Percentiles rank a stretch among this genome's conserved stretches.
Conservation (phyloP, 2,113 vertebrate genomes). For the Neodon shergylaensis region DNA sequence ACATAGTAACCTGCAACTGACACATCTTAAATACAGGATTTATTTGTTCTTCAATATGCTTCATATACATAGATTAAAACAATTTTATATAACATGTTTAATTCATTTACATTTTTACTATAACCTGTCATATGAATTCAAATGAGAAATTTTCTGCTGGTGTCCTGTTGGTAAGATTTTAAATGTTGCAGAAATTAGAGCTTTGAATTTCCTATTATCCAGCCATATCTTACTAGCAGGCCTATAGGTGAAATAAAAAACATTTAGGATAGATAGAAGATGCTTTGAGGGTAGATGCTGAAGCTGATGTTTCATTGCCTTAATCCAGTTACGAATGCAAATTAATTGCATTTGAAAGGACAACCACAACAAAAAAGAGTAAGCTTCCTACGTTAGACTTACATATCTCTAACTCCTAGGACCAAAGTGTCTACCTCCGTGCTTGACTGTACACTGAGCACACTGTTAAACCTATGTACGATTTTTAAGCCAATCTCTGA, state of each 20-base stretch:
- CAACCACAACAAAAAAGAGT: neutral
- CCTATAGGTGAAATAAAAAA: constrained; percentile 69
- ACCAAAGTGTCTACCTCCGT: neutral
- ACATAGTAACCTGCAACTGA: neutral
- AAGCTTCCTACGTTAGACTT: neutral
- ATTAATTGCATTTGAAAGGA: neutral
- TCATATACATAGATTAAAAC: neutral
- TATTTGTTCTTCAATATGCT: neutral
- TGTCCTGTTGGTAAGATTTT: neutral
- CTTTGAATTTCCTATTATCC: neutral
- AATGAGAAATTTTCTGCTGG: neutral
- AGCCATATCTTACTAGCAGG: constrained; percentile 41
- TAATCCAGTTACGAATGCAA: neutral
- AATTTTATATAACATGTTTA: neutral
- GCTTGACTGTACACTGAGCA: neutral
- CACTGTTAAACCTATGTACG: neutral
- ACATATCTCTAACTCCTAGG: neutral
- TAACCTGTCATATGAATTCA: neutral
- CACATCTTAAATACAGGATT: neutral
- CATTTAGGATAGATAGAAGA: neutral
- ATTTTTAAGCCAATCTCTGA: neutral
- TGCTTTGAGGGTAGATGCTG: neutral
- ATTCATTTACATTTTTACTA: neutral
- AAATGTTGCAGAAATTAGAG: neutral
- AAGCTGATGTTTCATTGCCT: neutral